Base-by-base conservation (phyloP, 2,113 vertebrate genomes). In the Archocentrus centrarchus region DNA sequence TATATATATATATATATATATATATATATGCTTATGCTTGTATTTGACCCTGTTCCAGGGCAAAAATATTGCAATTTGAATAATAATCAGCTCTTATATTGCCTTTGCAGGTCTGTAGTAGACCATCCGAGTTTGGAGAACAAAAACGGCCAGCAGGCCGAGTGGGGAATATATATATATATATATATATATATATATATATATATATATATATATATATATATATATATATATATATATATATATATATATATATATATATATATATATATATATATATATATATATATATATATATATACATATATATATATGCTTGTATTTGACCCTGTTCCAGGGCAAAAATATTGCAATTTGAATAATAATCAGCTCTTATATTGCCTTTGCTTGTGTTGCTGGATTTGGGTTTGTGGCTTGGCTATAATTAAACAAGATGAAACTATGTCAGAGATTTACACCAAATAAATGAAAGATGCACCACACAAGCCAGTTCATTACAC, bases 21-120 rank as follows among this genome's bases (percentile, higher is more conserved):
- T 35, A 7, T 35, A 35, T 7, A 35, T 22, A 22, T 22, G 22
- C 22, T 22, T 3, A 22, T 64, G 80, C 55, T 87, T 76, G 17
- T 62, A 86, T 85, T 58, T 90, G 81, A 85, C 90, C 82, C 60
- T 8, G 64, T 15, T 47, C 73, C 22, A 61, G 1, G 27, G 24
- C 15, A 17, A 53, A 87, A 83, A 70, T 77, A 82, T 44, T 53
- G 11, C 41, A 82, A 39, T 77, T 62, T 35, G 5, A 24, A 59
- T 79, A 57, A 75, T 81, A 37, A 77, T 79, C 15, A 53, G 24
- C 39, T 9, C 73, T 30, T 63, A 24, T 22, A 61, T 39, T 20
- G 6, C 59, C 63, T 58, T 84, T 20, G 35, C 47, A n/a, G n/a
- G n/a, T n/a, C n/a, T n/a, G n/a, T n/a, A n/a, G n/a, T n/a, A n/a